These are phyloP conservation scores for Ornithoptera alexandrae DNA, from an alignment of 2,888 invertebrate species.

Conservation along the genomic window DNA sequence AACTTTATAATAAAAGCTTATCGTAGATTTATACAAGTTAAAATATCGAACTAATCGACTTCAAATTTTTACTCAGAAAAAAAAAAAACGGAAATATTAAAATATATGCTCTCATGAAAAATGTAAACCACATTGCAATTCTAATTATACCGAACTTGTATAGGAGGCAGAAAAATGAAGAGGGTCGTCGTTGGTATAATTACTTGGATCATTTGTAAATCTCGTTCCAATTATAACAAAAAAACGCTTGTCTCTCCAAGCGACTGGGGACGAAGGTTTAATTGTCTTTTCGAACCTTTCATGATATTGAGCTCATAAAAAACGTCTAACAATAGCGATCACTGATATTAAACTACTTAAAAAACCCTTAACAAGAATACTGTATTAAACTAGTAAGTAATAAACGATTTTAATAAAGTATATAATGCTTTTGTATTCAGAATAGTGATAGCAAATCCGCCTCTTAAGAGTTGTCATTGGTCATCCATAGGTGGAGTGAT, in stretches of 20 bases:
- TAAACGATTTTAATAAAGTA: too few relatives aligned
- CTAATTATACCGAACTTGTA: slow-evolving; percentile 56
- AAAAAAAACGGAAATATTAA: neutral
- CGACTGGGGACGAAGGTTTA: slow-evolving; percentile 48
- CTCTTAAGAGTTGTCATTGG: too few relatives aligned
- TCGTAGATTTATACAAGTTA: neutral
- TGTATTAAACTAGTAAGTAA: neutral
- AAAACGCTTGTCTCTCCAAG: slow-evolving; percentile 68
- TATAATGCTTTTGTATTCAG: too few relatives aligned
- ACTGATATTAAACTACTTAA: neutral
- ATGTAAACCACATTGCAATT: slow-evolving; percentile 38
- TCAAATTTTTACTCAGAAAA: neutral
- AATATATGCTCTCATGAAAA: neutral
- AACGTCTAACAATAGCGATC: neutral
- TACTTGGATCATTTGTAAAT: slow-evolving; percentile 77
- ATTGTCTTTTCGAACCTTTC: slow-evolving; percentile 24
- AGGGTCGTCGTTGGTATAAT: slow-evolving; percentile 78
- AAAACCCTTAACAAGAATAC: neutral
- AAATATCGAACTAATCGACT: neutral
- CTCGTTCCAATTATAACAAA: slow-evolving; percentile 62
- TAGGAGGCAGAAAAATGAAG: slow-evolving; percentile 64
- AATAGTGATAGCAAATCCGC: too few relatives aligned
- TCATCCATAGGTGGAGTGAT: too few relatives aligned
- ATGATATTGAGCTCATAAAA: slow-evolving; percentile 7
- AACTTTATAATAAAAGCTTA: neutral